Evolutionary conservation across 1,140 invertebrate species (phyloP).

Genomic region (Lepidostoma basale): DNA sequence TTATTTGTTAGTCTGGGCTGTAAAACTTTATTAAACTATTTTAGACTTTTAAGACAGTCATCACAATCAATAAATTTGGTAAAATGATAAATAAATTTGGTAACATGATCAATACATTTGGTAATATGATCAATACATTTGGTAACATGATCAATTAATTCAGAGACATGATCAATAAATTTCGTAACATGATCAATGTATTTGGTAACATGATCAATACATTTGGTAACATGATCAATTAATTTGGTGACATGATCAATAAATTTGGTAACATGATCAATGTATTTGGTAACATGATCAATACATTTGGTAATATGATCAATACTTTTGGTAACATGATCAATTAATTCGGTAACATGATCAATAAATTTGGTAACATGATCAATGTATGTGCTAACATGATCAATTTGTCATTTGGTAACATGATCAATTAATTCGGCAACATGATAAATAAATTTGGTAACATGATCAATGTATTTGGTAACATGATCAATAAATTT

Average conservation of each 20-base stretch:
- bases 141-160: background rate
- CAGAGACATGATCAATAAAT: background rate
- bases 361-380: too few species aligned
- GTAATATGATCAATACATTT: too few species aligned
- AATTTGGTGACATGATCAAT: background rate
- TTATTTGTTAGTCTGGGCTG: too few species aligned
- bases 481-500: background rate
- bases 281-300: background rate
- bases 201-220: background rate
- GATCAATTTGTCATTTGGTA: too few species aligned
- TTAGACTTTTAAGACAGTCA: too few species aligned
- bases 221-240: background rate
- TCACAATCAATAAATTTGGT: too few species aligned
- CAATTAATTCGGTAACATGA: too few species aligned
- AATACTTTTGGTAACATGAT: background rate
- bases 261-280: background rate
- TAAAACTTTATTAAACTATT: too few species aligned
- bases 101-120: too few species aligned
- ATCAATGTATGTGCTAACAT: too few species aligned
- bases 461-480: background rate
- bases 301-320: background rate
- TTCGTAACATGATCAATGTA: background rate
- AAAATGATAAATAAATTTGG: too few species aligned
- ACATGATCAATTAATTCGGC: background rate
- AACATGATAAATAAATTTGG: background rate